Base-by-base conservation (phyloP, 2,797 vertebrate genomes). In the Chelidonichthys spinosus region DNA sequence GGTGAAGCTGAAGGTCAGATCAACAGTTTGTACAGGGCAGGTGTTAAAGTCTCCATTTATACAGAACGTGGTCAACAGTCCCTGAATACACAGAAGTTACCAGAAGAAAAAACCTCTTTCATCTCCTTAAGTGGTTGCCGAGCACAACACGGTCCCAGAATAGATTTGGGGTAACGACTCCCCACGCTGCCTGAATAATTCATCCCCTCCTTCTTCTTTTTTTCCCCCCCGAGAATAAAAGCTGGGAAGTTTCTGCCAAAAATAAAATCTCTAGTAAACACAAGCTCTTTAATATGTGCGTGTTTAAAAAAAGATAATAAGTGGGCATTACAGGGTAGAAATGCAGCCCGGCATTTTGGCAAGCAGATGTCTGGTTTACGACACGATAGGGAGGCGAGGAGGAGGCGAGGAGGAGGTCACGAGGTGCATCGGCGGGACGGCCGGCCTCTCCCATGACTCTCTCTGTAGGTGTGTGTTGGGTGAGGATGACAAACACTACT, bases 211-310 rank as follows among this genome's bases (percentile, higher is more conserved):
- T 25, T 25, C 25, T 25, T 40, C 49, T 63, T 59, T 85, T 88
- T 81, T 78, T 76, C 32, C 32, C 25, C 11, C 49, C 78, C 78
- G 77, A 33, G 75, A 90, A 87, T 82, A 78, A 82, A 25, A 78
- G 37, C 76, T 62, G 81, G 81, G 69, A 86, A 75, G 68, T 85
- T 79, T 74, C 70, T 76, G 84, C 89, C 87, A 90, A 84, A 83
- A 91, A 88, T 90, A 89, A 90, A 90, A 85, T 78, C 61, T 78
- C 69, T 75, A 81, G 86, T 86, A 91, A 91, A 91, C 85, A 87
- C 35, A 1, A 50, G 71, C 75, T 83, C 85, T 87, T 88, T 91
- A 70, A 89, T 79, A 89, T 89, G 83, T 68, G 76, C 64, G 82
- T 69, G 75, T 83, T 81, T 79, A 61, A 72, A 84, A 71, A 76